Conservation (phyloP, 1,140 invertebrate genomes). For the Meloidogyne floridensis region DNA sequence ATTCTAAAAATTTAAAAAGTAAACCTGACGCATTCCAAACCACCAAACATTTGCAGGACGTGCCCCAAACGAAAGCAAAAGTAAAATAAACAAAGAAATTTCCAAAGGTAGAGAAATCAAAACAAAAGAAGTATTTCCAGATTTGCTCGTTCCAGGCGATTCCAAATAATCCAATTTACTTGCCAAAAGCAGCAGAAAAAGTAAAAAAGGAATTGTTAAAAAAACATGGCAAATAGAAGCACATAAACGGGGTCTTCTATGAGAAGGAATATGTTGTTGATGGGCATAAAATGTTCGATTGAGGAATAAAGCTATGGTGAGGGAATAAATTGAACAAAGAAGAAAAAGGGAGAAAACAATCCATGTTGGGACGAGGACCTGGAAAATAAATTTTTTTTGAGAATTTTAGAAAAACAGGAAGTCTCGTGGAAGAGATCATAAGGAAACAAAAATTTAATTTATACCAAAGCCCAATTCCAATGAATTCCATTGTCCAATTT, state of each 20-base stretch:
- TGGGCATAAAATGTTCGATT: slow-evolving; percentile 87
- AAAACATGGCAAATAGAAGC: slow-evolving; percentile 88
- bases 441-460: not conserved
- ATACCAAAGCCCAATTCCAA: slow-evolving; percentile 96
- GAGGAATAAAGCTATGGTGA: slow-evolving; percentile 92
- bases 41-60: slow-evolving; percentile 97
- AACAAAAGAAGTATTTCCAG: slow-evolving; percentile 75
- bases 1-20: not conserved
- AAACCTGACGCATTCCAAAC: slow-evolving; percentile 84
- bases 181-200: slow-evolving; percentile 89
- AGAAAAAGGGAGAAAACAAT: slow-evolving; percentile 91
- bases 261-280: slow-evolving; percentile 71
- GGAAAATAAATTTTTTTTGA: not conserved
- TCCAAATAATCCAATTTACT: slow-evolving; percentile 82
- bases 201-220: slow-evolving; percentile 87
- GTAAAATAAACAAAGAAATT: slow-evolving; percentile 85
- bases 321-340: slow-evolving; percentile 89
- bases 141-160: slow-evolving; percentile 69
- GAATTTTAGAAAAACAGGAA: too few relatives aligned
- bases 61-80: slow-evolving; percentile 89
- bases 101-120: slow-evolving; percentile 84
- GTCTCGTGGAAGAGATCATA: not conserved
- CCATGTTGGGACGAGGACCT: slow-evolving; percentile 85
- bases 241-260: slow-evolving; percentile 85
- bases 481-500: slow-evolving; percentile 85